Conservation (phyloP, 2,888 invertebrate species). For the Hydropsyche betteni region DNA sequence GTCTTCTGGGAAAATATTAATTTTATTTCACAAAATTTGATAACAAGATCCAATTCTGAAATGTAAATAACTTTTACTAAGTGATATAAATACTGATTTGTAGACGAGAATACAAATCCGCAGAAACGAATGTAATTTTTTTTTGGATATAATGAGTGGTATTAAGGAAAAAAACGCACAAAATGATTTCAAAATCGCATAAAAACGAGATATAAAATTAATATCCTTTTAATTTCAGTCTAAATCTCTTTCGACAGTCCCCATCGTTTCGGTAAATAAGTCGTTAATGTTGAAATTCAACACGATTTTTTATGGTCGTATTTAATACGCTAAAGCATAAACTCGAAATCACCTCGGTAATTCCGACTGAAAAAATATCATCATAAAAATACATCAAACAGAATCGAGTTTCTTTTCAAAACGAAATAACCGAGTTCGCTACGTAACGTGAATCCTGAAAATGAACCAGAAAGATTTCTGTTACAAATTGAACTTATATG, state of each 20-base stretch:
- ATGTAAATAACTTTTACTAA: conserved; percentile 14
- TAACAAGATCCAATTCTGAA: background rate
- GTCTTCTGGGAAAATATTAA: conserved; percentile 9
- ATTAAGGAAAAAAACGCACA: background rate
- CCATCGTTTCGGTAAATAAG: too few relatives aligned
- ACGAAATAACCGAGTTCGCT: too few relatives aligned
- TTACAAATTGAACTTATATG: background rate
- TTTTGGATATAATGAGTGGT: too few relatives aligned
- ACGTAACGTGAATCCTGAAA: too few relatives aligned
- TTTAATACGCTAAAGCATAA: too few relatives aligned
- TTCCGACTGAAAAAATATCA: too few relatives aligned
- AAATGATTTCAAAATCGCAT: conserved; percentile 8
- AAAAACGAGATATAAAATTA: conserved; percentile 16
- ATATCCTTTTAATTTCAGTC: conserved; percentile 4
- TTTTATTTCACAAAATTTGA: background rate
- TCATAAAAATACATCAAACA: too few relatives aligned
- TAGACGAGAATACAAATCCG: background rate
- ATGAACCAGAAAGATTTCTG: too few relatives aligned
- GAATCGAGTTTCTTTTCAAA: too few relatives aligned
- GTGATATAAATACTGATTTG: conserved; percentile 26
- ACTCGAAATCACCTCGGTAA: too few relatives aligned
- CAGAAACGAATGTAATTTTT: background rate
- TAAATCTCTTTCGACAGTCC: background rate
- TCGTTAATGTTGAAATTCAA: too few relatives aligned
- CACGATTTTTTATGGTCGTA: too few relatives aligned